Evolutionary conservation across 2,113 vertebrate species (phyloP).

Genomic region (Gulo gulo): DNA sequence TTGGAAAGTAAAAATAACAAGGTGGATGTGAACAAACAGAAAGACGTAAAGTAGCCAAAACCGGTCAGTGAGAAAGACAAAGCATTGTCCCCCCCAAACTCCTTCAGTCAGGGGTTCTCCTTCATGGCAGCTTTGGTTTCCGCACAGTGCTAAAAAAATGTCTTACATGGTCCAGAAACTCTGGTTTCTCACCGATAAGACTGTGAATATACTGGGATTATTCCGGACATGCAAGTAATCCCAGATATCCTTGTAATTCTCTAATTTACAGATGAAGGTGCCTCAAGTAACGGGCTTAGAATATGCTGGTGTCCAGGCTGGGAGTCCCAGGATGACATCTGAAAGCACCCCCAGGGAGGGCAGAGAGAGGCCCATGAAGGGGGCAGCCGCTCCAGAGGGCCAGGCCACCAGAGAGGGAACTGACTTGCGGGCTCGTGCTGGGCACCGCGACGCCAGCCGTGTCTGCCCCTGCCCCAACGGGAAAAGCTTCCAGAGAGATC

Average conservation of each 20-base stretch:
- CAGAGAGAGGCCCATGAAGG: too few species aligned
- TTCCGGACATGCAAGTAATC: neutral
- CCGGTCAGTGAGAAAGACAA: slow-evolving; percentile 72
- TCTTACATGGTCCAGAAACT: neutral
- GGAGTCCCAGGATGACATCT: too few species aligned
- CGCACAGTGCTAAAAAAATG: neutral
- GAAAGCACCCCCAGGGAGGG: neutral
- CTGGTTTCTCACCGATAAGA: neutral
- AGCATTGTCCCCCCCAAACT: slow-evolving; percentile 65
- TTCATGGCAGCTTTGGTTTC: slow-evolving; percentile 52
- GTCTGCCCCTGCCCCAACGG: neutral
- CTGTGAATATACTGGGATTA: neutral
- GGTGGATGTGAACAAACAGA: slow-evolving; percentile 73
- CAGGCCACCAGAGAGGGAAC: neutral
- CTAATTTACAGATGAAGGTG: neutral
- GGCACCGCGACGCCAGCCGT: neutral
- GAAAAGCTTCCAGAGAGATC: neutral
- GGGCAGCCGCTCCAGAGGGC: neutral
- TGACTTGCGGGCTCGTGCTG: fast-evolving
- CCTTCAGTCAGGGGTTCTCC: slow-evolving; percentile 48
- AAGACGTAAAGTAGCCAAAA: slow-evolving; percentile 73
- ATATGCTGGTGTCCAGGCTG: neutral
- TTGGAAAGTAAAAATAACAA: slow-evolving; percentile 73
- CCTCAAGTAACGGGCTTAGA: neutral
- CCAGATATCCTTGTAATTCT: neutral